These are phyloP conservation scores for Agonum fuliginosum DNA, from an alignment of 2,888 invertebrate species.

Conservation along the genomic window DNA sequence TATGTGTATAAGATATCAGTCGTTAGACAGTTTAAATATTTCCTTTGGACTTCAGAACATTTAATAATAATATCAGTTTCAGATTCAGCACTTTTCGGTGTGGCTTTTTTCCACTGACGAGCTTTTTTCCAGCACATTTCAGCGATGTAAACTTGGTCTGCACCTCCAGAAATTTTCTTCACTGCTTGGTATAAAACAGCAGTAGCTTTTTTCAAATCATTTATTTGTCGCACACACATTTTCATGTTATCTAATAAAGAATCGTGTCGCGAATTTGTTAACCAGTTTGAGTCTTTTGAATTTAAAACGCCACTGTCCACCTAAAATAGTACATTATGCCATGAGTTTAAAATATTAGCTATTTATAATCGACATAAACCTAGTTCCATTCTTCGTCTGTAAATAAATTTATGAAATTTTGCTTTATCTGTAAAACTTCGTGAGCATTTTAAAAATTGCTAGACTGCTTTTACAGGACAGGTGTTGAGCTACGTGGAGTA, in stretches of 20 bases:
- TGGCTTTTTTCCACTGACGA: conserved; percentile 67
- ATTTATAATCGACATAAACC: too few relatives aligned
- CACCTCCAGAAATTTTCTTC: conserved; percentile 67
- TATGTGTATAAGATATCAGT: conserved; percentile 73
- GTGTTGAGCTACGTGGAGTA: too few relatives aligned
- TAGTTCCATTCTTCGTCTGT: too few relatives aligned
- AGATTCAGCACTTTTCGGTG: conserved; percentile 43
- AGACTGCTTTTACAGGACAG: too few relatives aligned
- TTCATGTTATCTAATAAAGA: conserved; percentile 70
- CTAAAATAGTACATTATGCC: too few relatives aligned
- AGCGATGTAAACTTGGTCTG: conserved; percentile 74
- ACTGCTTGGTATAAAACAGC: conserved; percentile 67
- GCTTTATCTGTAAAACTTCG: too few relatives aligned
- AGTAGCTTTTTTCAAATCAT: conserved; percentile 69
- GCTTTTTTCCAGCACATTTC: conserved; percentile 73
- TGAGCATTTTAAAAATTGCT: too few relatives aligned
- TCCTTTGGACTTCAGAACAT: conserved; percentile 69
- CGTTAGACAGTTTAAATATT: conserved; percentile 72
- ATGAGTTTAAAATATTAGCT: too few relatives aligned
- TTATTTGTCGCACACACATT: conserved; percentile 69
- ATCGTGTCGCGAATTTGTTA: conserved; percentile 67
- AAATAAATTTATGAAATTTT: too few relatives aligned
- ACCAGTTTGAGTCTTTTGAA: conserved; percentile 65
- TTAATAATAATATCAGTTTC: conserved; percentile 48
- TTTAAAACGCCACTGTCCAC: conserved; percentile 63